Percentiles rank a stretch among this genome's conserved stretches.
Evolutionary conservation across 2,888 invertebrate species (phyloP).

Genomic region (Heliconius erato): DNA sequence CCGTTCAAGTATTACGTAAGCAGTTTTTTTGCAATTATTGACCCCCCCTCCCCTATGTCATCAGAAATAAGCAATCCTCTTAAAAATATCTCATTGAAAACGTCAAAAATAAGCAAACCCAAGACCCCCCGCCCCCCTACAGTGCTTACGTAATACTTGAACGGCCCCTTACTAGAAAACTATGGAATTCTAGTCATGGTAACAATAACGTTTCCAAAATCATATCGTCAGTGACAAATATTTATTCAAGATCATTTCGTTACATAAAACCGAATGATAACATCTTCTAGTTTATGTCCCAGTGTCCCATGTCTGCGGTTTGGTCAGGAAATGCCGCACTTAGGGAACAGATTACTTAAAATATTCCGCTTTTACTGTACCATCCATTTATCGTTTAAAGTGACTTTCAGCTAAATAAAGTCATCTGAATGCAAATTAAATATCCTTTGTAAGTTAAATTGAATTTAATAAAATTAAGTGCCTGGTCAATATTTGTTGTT

Average conservation of each 20-base stretch:
- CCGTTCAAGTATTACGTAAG: no score
- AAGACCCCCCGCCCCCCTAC: no score
- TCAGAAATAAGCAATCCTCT: no score
- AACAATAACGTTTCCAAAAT: constrained; percentile 7
- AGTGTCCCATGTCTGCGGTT: constrained; percentile 12
- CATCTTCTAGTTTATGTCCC: constrained; percentile 30
- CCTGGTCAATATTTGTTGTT: neutral
- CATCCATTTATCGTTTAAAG: constrained; percentile 6
- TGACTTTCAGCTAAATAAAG: constrained; percentile 3
- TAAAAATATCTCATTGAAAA: no score
- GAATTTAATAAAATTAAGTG: neutral
- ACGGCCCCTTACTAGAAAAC: no score
- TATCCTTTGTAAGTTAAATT: neutral
- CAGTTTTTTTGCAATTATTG: no score
- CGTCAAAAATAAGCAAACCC: no score
- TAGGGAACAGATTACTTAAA: constrained; percentile 22
- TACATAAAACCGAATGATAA: constrained; percentile 25
- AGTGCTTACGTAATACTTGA: no score
- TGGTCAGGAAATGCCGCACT: constrained; percentile 27
- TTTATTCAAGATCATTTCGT: constrained; percentile 1
- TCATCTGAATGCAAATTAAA: constrained; percentile 6
- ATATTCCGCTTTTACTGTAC: constrained; percentile 10
- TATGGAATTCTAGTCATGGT: neutral
- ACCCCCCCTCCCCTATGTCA: no score
- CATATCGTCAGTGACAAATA: constrained; percentile 14